Conservation (phyloP, 2,113 vertebrate species). For the Eublepharis macularius region DNA sequence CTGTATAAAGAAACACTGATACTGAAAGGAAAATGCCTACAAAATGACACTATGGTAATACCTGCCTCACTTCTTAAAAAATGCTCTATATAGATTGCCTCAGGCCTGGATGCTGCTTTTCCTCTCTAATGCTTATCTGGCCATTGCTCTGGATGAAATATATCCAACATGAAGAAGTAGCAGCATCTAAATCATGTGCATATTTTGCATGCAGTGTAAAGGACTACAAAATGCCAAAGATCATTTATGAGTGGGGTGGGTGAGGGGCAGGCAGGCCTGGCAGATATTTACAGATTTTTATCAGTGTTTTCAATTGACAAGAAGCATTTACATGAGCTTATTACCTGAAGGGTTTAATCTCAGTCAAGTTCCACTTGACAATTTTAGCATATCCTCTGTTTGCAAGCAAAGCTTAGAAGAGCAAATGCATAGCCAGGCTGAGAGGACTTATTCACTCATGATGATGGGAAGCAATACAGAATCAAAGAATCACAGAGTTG, state of each 20-base stretch:
- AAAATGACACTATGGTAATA: not conserved
- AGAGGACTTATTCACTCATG: not conserved
- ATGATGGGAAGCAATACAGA: not conserved
- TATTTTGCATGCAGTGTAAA: conserved; percentile 54
- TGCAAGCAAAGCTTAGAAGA: not conserved
- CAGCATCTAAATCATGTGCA: conserved; percentile 10
- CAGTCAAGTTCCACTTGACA: conserved; percentile 36
- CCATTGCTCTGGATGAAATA: conserved; percentile 15
- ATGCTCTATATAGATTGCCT: not conserved
- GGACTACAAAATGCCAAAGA: conserved; percentile 40
- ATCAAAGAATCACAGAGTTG: no score
- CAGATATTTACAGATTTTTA: conserved; percentile 34
- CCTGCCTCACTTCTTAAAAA: not conserved
- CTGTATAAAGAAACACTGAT: not conserved
- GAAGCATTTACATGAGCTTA: conserved; percentile 13
- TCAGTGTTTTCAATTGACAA: conserved; percentile 27
- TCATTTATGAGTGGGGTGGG: conserved; percentile 31
- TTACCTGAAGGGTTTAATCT: conserved; percentile 26
- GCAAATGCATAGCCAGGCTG: no score
- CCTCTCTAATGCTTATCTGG: not conserved
- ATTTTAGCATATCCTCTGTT: conserved; percentile 34
- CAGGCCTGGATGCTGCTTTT: not conserved
- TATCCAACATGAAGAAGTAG: not conserved
- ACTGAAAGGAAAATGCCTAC: not conserved
- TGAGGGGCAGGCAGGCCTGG: conserved; percentile 3